These are phyloP conservation scores for Heterocephalus glaber DNA, from an alignment of 2,113 vertebrate species.

Conservation along the genomic window DNA sequence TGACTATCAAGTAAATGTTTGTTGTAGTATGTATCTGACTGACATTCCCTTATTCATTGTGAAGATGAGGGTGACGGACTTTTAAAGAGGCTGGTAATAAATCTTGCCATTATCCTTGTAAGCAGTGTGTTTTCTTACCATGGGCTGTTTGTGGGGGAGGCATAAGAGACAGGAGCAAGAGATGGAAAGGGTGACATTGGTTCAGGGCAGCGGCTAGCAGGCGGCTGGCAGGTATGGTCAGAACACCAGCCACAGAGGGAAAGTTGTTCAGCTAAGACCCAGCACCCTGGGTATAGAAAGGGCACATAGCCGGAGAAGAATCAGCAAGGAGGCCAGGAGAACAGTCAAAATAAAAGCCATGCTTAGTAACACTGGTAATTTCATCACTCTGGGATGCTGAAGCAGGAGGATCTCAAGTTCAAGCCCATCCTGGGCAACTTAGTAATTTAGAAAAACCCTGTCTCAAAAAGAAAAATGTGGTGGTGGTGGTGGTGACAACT, in stretches of 20 bases:
- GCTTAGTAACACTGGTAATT: not conserved
- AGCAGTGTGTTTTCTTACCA: not conserved
- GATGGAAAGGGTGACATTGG: rapidly evolving
- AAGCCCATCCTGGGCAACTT: not conserved
- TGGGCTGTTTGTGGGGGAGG: rapidly evolving
- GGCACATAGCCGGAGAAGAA: not conserved
- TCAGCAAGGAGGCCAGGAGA: not conserved
- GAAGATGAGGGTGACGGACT: not conserved
- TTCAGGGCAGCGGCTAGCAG: not conserved
- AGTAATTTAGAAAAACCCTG: not conserved
- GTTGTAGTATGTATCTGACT: not conserved
- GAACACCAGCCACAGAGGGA: rapidly evolving
- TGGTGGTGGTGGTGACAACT: not conserved
- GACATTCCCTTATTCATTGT: not conserved
- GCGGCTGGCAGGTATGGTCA: not conserved
- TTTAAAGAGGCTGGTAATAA: not conserved
- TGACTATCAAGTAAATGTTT: not conserved
- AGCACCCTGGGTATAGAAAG: rapidly evolving
- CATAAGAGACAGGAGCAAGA: not conserved
- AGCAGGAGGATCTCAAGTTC: not conserved
- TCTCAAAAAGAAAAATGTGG: not conserved
- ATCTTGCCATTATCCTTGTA: not conserved
- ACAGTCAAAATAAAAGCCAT: not conserved
- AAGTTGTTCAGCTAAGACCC: not conserved
- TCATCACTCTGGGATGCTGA: not conserved